Conservation (phyloP, 37 sponge, comb jelly and placozoan genomes). For the Ianthella basta region DNA sequence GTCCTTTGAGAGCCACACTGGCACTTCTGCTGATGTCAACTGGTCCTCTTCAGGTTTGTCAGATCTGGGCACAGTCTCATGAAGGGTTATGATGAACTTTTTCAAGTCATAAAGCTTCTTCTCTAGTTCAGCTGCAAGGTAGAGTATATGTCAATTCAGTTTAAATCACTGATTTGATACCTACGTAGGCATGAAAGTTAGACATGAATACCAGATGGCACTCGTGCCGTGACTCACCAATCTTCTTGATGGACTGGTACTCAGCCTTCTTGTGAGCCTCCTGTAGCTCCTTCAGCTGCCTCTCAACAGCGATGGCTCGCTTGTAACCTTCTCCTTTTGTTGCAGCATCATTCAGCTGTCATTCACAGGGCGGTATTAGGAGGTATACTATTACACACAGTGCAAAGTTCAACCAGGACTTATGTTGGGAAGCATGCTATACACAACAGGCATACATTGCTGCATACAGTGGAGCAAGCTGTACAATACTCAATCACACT, state of each 20-base stretch:
- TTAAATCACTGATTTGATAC: too few species aligned
- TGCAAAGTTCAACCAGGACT: too few species aligned
- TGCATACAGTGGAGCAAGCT: too few species aligned
- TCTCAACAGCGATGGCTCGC: slow-evolving; percentile 35
- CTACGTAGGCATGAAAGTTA: too few species aligned
- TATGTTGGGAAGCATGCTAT: too few species aligned
- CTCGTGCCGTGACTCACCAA: slow-evolving; percentile 48
- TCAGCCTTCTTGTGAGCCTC: slow-evolving; percentile 70
- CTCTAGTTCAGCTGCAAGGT: slow-evolving; percentile 69
- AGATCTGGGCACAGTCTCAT: slow-evolving; percentile 9
- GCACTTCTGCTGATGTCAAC: background rate
- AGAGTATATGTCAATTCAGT: too few species aligned
- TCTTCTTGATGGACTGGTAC: slow-evolving; percentile 81
- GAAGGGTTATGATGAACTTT: slow-evolving; percentile 38
- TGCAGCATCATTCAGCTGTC: slow-evolving; percentile 58
- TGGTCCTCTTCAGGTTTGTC: background rate
- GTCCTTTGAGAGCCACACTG: slow-evolving; percentile 18
- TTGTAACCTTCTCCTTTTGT: slow-evolving; percentile 47
- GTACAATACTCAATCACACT: too few species aligned
- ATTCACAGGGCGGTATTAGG: too few species aligned
- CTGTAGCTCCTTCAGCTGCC: slow-evolving; percentile 54
- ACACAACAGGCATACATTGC: too few species aligned
- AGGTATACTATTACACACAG: too few species aligned
- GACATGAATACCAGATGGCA: too few species aligned
- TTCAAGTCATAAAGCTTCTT: slow-evolving; percentile 68